Evolutionary conservation across 2,797 vertebrate species (phyloP).

Genomic region (Anguilla marmorata): DNA sequence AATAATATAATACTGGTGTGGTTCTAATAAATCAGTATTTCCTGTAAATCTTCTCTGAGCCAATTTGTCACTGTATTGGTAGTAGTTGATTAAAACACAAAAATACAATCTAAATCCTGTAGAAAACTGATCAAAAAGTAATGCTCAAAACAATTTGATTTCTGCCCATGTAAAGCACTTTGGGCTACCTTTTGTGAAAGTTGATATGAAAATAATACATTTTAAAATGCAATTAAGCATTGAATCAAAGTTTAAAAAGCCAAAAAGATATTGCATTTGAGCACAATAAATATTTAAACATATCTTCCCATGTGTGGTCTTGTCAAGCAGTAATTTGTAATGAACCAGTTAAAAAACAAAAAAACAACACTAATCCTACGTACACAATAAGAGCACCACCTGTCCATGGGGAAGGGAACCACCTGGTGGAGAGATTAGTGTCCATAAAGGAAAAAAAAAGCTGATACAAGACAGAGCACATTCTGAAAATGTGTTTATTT

Average conservation of each 20-base stretch:
- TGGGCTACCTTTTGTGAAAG: neutral
- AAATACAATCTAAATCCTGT: neutral
- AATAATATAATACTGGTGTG: neutral
- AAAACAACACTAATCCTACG: neutral
- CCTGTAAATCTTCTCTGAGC: neutral
- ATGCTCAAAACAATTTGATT: neutral
- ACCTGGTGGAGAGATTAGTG: slow-evolving; percentile 4
- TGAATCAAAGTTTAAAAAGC: neutral
- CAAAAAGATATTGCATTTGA: neutral
- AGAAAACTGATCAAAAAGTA: neutral
- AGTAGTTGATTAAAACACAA: neutral
- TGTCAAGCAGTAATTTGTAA: neutral
- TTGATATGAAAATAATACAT: neutral
- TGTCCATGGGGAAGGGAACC: neutral
- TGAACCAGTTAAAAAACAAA: neutral
- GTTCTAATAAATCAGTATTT: neutral
- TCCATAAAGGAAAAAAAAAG: neutral
- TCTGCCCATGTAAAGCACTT: neutral
- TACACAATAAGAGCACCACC: neutral
- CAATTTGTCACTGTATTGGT: neutral
- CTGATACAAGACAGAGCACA: neutral
- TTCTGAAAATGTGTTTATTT: slow-evolving; percentile 21
- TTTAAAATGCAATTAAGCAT: neutral
- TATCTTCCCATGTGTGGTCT: slow-evolving; percentile 3
- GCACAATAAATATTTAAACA: neutral